phyloP scores from a whole-genome alignment of 1,140 invertebrate genomes.

The Aphis craccivora region DNA sequence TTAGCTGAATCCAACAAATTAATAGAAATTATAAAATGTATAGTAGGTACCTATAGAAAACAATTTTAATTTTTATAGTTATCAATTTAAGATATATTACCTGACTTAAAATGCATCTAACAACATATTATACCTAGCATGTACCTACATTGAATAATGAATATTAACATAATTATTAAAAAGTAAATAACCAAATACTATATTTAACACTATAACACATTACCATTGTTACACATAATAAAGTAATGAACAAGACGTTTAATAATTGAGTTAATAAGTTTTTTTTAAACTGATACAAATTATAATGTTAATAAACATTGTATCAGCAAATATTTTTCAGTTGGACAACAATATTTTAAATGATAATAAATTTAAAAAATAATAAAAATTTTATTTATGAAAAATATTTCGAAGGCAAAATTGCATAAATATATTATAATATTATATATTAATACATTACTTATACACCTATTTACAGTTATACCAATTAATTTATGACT shows the following conservation, averaged over 20 bases:
- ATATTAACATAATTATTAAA: background rate
- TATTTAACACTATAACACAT: background rate
- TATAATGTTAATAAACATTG: background rate
- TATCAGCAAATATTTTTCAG: background rate
- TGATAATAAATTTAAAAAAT: background rate
- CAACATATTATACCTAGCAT: background rate
- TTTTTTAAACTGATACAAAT: background rate
- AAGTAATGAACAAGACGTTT: background rate
- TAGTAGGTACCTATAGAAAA: background rate
- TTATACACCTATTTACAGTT: background rate
- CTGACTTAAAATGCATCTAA: background rate
- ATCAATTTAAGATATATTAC: background rate
- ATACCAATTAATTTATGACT: background rate
- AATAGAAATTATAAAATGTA: background rate
- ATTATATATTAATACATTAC: background rate
- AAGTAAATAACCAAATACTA: background rate
- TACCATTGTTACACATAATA: background rate
- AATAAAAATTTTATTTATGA: background rate
- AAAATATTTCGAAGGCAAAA: background rate
- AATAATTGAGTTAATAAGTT: background rate
- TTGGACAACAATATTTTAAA: background rate
- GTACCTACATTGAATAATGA: no score
- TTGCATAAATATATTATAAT: background rate
- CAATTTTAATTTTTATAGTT: background rate
- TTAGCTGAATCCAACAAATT: background rate